These are phyloP conservation scores for Myotis vivesi DNA, from an alignment of 2,797 vertebrate species.

Conservation along the genomic window DNA sequence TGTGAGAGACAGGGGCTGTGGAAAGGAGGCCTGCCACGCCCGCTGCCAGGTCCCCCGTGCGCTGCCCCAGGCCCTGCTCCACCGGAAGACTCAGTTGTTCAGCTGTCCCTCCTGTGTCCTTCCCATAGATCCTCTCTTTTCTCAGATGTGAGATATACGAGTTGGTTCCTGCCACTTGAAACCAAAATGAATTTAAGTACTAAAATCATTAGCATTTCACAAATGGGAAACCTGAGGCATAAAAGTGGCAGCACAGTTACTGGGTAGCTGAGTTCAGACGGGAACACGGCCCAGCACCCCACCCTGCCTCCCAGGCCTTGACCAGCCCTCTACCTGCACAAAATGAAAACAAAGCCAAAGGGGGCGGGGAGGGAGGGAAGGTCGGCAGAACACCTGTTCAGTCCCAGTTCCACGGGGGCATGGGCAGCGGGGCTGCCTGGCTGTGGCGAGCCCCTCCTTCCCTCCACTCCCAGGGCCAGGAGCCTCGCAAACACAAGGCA, in stretches of 20 bases:
- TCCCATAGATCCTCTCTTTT: neutral
- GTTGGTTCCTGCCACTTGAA: neutral
- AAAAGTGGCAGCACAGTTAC: neutral
- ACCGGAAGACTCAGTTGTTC: neutral
- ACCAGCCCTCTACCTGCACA: neutral
- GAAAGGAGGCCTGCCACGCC: neutral
- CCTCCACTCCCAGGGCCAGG: neutral
- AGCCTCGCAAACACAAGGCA: neutral
- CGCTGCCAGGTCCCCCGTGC: neutral
- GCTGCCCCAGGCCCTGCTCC: neutral
- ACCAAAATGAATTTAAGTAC: neutral
- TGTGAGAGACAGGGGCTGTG: neutral
- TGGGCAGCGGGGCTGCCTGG: neutral
- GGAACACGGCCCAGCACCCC: neutral
- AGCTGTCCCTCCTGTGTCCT: neutral
- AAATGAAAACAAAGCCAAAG: neutral
- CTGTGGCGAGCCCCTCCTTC: neutral
- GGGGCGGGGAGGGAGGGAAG: neutral
- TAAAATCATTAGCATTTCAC: neutral
- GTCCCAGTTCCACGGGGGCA: no score
- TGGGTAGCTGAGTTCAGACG: neutral
- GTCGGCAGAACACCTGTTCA: neutral
- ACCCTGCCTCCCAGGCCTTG: neutral
- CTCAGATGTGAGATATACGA: neutral
- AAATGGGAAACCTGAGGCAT: neutral